Evolutionary conservation across 2,797 vertebrate genomes (phyloP), one percentile per base, ranked within the genome.

Genomic region (Hydrolagus colliei): DNA sequence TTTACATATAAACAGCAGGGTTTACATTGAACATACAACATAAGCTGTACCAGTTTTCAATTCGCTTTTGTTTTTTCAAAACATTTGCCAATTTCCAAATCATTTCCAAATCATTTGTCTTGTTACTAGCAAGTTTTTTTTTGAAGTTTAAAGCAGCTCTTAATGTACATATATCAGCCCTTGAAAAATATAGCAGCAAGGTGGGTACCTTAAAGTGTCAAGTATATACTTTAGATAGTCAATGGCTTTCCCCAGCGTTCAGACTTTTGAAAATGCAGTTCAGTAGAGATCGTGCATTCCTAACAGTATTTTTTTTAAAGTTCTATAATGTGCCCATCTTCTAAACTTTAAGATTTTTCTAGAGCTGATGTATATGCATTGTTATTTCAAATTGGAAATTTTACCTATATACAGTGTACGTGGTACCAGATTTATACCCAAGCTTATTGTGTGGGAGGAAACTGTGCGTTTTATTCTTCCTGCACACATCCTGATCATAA

Each of bases 401-500:
- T 93, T 98, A 99, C 92, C 97, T 97, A 88, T 98, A 98, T 87
- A 98, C 97, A 72, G 97, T 91, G 87, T 99, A 97, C 87, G 97
- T 94, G 90, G 95, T 96, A 91, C 95, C 91, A 0, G 96, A 95
- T 92, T 98, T 99, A 90, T 96, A 98, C 92, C 96, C 97, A 88
- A 99, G 93, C 92, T 99, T 97, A 93, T 95, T 95, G 93, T 97
- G 97, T 86, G 98, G 96, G 91, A 97, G 92, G 91, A 99, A 99
- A 87, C 92, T 96, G 93, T 99, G 98, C 89, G 96, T 95, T 87
- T 96, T 96, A 0, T 93, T 97, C 91, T 99, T 98, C 87, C 95
- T 94, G 85, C 97, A 99, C n/a, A 95, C 91, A 90, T 99, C 98
- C 0, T 95, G 96, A 86, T 94, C 95, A 88, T 99, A 99, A 87